These are phyloP conservation scores for Brenthis ino DNA, from an alignment of 2,888 invertebrate genomes.

Conservation along the genomic window DNA sequence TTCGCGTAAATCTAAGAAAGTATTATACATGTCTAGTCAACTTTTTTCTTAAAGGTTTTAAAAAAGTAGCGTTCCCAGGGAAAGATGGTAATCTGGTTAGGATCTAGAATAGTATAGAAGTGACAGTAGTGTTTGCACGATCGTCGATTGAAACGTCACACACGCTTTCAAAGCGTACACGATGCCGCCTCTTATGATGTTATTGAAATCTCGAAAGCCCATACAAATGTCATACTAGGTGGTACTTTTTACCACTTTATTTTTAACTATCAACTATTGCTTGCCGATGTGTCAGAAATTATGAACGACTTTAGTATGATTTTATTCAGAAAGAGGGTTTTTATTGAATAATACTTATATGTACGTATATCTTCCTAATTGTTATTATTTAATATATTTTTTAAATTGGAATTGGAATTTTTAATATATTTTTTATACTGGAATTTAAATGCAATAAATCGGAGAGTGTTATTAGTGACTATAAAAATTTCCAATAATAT, in stretches of 20 bases:
- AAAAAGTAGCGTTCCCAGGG: constrained; percentile 13
- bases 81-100: constrained; percentile 12
- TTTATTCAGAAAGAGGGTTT: too few species aligned
- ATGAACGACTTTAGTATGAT: background rate
- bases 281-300: background rate
- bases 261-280: constrained; percentile 18
- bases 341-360: too few species aligned
- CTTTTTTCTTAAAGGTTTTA: background rate
- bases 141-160: constrained; percentile 33
- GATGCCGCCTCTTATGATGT: constrained; percentile 34
- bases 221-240: constrained; percentile 35
- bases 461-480: too few species aligned
- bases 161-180: constrained; percentile 10
- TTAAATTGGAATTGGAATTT: too few species aligned
- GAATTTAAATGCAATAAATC: too few species aligned
- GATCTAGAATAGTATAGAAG: constrained; percentile 4
- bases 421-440: too few species aligned
- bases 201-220: constrained; percentile 25
- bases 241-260: constrained; percentile 25
- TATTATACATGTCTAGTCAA: background rate
- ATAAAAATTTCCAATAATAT: too few species aligned
- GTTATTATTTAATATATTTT: too few species aligned
- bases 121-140: constrained; percentile 15
- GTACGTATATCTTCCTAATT: too few species aligned
- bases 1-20: too few species aligned